Percentiles rank a stretch among this genome's conserved stretches.
Conservation (phyloP, 1,140 invertebrate species). For the Drosophila ironensis region DNA sequence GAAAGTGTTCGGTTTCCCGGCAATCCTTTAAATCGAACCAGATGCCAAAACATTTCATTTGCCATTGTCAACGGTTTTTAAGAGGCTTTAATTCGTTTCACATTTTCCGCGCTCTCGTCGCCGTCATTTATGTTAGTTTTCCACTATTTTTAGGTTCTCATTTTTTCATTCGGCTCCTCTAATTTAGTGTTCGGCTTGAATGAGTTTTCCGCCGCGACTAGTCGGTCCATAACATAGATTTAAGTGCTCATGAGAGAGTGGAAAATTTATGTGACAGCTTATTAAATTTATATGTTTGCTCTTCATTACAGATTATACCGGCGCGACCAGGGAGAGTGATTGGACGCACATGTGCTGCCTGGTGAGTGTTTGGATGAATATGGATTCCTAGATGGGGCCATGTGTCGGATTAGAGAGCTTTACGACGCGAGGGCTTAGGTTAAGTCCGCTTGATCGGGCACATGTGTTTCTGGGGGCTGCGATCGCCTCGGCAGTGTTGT, state of each 20-base stretch:
- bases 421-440: constrained; percentile 21
- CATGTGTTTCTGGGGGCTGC: constrained; percentile 12
- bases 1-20: constrained; percentile 63
- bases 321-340: constrained; percentile 35
- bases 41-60: constrained; percentile 71
- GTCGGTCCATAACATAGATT: constrained; percentile 36
- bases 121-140: not conserved
- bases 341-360: constrained; percentile 56
- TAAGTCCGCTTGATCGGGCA: constrained; percentile 12
- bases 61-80: constrained; percentile 39
- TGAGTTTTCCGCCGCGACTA: constrained; percentile 14
- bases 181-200: constrained; percentile 53
- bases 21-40: constrained; percentile 74
- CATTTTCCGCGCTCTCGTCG: not conserved
- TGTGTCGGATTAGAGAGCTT: constrained; percentile 23
- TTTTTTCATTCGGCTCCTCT: constrained; percentile 23
- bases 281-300: constrained; percentile 76
- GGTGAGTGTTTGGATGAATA: constrained; percentile 43
- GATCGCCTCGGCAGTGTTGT: too few relatives aligned
- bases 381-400: constrained; percentile 1
- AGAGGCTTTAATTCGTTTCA: constrained; percentile 47
- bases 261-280: constrained; percentile 71
- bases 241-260: constrained; percentile 58
- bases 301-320: constrained; percentile 72
- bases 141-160: constrained; percentile 57